Evolutionary conservation across 2,888 invertebrate species (phyloP).

Genomic region (Pyralis farinalis): DNA sequence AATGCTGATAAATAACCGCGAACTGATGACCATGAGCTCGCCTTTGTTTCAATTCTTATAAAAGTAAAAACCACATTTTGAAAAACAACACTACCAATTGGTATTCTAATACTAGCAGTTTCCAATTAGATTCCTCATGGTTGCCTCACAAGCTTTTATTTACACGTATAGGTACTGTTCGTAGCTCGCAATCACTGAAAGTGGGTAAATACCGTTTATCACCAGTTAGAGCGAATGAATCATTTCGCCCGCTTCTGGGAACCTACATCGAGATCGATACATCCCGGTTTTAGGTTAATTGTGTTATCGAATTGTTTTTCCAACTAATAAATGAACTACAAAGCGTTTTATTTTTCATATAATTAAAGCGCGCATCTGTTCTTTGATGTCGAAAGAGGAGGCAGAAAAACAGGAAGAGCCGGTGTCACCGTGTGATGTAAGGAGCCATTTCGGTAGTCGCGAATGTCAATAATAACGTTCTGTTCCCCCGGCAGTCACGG

Average conservation of each 20-base stretch:
- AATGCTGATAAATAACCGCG: too few species aligned
- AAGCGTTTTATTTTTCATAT: not conserved
- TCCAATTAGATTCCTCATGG: too few species aligned
- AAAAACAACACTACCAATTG: too few species aligned
- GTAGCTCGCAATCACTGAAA: conserved; percentile 12
- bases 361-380: not conserved
- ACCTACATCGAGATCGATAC: not conserved
- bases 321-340: not conserved
- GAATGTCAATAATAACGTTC: conserved; percentile 78
- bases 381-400: conserved; percentile 2
- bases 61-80: too few species aligned
- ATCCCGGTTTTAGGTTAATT: not conserved
- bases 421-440: conserved; percentile 43
- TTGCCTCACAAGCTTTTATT: not conserved
- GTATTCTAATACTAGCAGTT: too few species aligned
- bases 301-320: not conserved
- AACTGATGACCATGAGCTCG: too few species aligned
- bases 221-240: conserved; percentile 11
- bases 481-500: conserved; percentile 67
- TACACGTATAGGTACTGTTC: not conserved
- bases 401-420: conserved; percentile 28
- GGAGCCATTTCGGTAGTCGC: conserved; percentile 60
- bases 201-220: conserved; percentile 19
- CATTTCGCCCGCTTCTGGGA: not conserved
- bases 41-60: too few species aligned